Evolutionary conservation across 2,888 invertebrate genomes (phyloP), one percentile per base, ranked within the genome.

Genomic region (Drosophila austrosaltans): DNA sequence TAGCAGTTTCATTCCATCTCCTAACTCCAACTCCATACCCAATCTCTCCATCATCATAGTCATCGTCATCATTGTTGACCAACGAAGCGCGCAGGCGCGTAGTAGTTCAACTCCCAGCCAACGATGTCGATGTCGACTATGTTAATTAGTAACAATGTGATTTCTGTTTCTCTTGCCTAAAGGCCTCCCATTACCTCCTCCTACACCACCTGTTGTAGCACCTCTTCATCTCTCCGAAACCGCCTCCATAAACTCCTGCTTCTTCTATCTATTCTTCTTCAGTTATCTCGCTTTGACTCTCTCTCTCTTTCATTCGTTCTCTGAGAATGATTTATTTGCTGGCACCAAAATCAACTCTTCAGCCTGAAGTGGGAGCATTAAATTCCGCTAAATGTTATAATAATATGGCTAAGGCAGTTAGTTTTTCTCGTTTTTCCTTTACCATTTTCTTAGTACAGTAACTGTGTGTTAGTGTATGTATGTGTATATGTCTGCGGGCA

Each of bases 351-450:
- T 69, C 59, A 63, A 69, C 57, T 48, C 48, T 66, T 60, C 62
- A 59, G 65, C 48, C 59, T 36, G 71, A 75, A 75, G 74, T 79
- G 74, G 77, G 60, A 77, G 78, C 89, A 82, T 83, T 89, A 90
- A 90, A 82, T 84, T 81, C 87, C 81, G 83, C 89, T 89, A 90
- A 90, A 90, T 83, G 91, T 88, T 69, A 78, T 89, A 89, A 87
- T 90, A 89, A 87, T 85, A 83, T 74, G 75, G 75, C 79, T 56
- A 54, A 12, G 48, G 62, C 48, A 56, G 66, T 56, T 39, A 39
- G 53, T 63, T 40, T 16, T 53, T 16, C 60, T 58, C 16, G 2
- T 42, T 12, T 58, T 53, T 59, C 56, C 42, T 42, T 44, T 44
- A 64, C 53, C 36, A 22, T 42, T 48, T 54, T 63, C 32, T 30